phyloP scores from a whole-genome alignment of 2,113 vertebrate species.

The Lycocorax pyrrhopterus region DNA sequence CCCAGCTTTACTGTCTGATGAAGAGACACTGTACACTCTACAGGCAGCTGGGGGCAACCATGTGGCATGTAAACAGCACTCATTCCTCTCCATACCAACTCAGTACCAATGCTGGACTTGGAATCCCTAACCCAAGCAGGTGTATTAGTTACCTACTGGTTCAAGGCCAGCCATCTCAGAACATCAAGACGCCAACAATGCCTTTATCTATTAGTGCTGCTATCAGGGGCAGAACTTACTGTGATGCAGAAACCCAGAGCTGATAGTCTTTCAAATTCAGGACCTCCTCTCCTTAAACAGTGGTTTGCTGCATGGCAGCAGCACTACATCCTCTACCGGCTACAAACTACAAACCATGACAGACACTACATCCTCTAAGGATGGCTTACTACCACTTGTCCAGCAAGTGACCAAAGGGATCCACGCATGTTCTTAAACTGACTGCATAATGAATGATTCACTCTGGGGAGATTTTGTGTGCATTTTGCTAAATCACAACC shows the following conservation, averaged over 20 bases:
- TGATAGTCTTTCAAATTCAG: neutral
- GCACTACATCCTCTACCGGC: neutral
- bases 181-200: neutral
- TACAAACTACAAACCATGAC: neutral
- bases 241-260: neutral
- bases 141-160: neutral
- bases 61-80: neutral
- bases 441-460: neutral
- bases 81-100: neutral
- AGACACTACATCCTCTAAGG: neutral
- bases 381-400: neutral
- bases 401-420: neutral
- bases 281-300: neutral
- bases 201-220: neutral
- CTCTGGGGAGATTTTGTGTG: neutral
- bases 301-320: neutral
- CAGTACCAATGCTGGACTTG: accelerated
- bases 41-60: neutral
- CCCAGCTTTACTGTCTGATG: neutral
- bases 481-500: neutral
- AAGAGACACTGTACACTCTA: neutral
- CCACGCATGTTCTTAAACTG: neutral
- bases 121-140: neutral
- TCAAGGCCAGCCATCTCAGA: neutral
- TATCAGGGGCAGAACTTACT: neutral